These are phyloP conservation scores for Mormyrops attenuatus DNA, from an alignment of 2,797 vertebrate genomes.

Conservation along the genomic window DNA sequence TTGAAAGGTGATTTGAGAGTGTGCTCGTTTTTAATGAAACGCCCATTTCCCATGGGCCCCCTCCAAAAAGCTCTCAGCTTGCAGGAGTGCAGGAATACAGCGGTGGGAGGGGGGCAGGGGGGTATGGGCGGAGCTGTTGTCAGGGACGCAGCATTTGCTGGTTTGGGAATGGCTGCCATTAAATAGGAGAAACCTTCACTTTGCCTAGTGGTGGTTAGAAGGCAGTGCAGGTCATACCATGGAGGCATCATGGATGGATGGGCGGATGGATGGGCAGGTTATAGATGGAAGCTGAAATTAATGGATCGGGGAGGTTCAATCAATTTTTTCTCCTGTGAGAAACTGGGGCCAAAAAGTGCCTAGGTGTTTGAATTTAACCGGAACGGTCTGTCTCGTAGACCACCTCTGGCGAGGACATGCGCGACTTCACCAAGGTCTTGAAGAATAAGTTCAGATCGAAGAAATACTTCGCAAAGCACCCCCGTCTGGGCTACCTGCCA, in stretches of 20 bases:
- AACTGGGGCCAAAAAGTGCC: not conserved
- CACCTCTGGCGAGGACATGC: slow-evolving; percentile 95
- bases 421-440: slow-evolving; percentile 96
- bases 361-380: not conserved
- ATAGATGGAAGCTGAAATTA: not conserved
- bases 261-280: not conserved
- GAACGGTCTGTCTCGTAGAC: slow-evolving; percentile 60
- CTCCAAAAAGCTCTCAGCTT: not conserved
- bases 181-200: not conserved
- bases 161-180: not conserved
- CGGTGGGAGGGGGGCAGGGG: not conserved
- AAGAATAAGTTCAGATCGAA: slow-evolving; percentile 98
- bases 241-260: not conserved
- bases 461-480: slow-evolving; percentile 96
- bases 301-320: not conserved
- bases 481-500: slow-evolving; percentile 87
- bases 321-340: not conserved
- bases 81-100: not conserved
- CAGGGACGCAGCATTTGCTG: not conserved
- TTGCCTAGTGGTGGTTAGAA: not conserved
- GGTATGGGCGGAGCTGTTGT: not conserved
- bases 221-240: not conserved
- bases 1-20: not conserved
- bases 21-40: not conserved
- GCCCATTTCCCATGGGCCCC: not conserved